A percentile compares a stretch with the other conserved stretches of the same genome.
phyloP scores from a whole-genome alignment of 2,888 invertebrate genomes.

The Selenia dentaria region DNA sequence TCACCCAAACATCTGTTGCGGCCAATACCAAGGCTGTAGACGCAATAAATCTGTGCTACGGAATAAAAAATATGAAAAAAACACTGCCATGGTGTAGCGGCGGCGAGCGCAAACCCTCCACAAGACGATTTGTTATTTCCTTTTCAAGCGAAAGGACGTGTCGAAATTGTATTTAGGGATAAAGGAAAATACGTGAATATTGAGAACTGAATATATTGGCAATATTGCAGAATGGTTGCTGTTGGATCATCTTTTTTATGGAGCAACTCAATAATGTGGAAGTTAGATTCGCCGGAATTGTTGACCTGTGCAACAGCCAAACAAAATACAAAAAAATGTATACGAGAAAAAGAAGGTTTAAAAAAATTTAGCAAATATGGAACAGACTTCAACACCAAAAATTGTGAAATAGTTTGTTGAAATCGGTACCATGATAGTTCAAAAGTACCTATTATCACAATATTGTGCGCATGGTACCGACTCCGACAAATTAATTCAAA shows the following conservation, averaged over 20 bases:
- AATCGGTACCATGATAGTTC: no score
- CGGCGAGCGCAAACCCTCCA: slow-evolving; percentile 31
- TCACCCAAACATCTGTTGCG: slow-evolving; percentile 54
- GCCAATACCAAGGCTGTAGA: slow-evolving; percentile 48
- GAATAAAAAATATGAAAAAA: slow-evolving; percentile 38
- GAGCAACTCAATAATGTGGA: slow-evolving; percentile 13
- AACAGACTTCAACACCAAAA: no score
- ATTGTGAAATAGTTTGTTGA: no score
- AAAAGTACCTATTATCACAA: no score
- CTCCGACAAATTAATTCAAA: no score
- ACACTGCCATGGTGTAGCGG: slow-evolving; percentile 55
- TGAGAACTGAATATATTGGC: slow-evolving; percentile 34
- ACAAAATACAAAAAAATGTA: no score
- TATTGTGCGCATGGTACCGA: no score
- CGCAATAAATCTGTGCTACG: slow-evolving; percentile 55
- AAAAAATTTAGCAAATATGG: no score
- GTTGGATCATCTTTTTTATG: slow-evolving; percentile 22
- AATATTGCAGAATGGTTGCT: slow-evolving; percentile 26
- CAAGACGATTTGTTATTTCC: slow-evolving; percentile 52
- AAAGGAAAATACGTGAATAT: slow-evolving; percentile 30
- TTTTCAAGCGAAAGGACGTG: slow-evolving; percentile 39
- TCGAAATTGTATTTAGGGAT: slow-evolving; percentile 35
- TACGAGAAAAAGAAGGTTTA: no score
- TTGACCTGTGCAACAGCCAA: slow-evolving; percentile 1
- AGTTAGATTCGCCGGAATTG: slow-evolving; percentile 7